Conservation (phyloP, 2,797 vertebrate genomes). For the Hozukius guyotensis region DNA sequence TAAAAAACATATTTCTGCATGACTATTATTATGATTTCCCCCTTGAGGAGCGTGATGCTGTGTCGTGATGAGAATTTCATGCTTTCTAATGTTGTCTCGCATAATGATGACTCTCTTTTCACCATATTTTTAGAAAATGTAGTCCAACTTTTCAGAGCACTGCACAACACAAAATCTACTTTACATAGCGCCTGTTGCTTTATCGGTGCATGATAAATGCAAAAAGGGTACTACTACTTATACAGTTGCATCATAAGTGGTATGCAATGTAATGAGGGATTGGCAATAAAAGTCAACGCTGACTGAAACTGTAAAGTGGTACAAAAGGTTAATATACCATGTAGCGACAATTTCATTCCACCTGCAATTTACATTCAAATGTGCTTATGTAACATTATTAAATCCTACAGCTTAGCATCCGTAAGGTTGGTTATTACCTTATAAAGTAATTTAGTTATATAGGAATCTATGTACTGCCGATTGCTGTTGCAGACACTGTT, state of each 20-base stretch:
- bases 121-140: background rate
- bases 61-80: conserved; percentile 17
- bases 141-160: background rate
- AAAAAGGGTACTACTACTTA: background rate
- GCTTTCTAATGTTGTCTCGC: conserved; percentile 18
- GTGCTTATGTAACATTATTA: conserved; percentile 41
- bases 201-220: background rate
- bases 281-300: conserved; percentile 34
- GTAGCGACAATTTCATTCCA: conserved; percentile 26
- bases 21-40: conserved; percentile 19
- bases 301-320: conserved; percentile 19
- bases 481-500: background rate
- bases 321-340: conserved; percentile 43
- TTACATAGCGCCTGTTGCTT: background rate
- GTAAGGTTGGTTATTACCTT: background rate
- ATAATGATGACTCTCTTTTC: conserved; percentile 1
- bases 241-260: background rate
- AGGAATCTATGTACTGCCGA: background rate
- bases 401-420: conserved; percentile 4
- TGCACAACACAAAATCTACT: too few species aligned
- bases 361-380: conserved; percentile 54
- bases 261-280: conserved; percentile 12
- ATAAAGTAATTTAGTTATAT: conserved; percentile 2
- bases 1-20: background rate
- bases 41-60: conserved; percentile 36